Percentiles rank a stretch among this genome's conserved stretches.
phyloP scores from a whole-genome alignment of 1,140 invertebrate genomes.

The Aphaenogaster rudis region DNA sequence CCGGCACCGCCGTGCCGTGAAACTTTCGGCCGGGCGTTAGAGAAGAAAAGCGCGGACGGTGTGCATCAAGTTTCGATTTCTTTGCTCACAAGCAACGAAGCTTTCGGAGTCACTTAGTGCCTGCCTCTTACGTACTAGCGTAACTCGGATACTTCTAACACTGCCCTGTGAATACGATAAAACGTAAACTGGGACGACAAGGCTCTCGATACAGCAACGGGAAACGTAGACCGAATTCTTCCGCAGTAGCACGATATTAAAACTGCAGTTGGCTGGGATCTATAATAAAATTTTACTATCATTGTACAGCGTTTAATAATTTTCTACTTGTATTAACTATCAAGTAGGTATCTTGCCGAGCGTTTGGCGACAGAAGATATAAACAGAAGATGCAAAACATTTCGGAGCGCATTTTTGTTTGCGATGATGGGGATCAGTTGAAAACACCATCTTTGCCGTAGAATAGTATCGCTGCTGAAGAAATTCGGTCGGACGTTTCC shows the following conservation, averaged over 20 bases:
- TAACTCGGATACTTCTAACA: conserved; percentile 80
- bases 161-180: conserved; percentile 80
- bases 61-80: conserved; percentile 43
- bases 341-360: not conserved
- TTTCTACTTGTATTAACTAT: not conserved
- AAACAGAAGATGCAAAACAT: not conserved
- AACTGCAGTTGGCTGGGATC: not conserved
- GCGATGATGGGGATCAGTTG: not conserved
- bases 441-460: not conserved
- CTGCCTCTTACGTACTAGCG: conserved; percentile 76
- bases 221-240: conserved; percentile 41
- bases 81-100: conserved; percentile 57
- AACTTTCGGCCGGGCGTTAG: not conserved
- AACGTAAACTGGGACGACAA: conserved; percentile 35
- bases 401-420: not conserved
- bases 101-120: conserved; percentile 80
- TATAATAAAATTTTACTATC: conserved; percentile 8
- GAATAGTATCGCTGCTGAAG: not conserved
- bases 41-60: conserved; percentile 15
- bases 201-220: conserved; percentile 17
- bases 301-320: conserved; percentile 14
- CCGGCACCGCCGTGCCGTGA: not conserved
- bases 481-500: conserved; percentile 43
- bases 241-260: not conserved
- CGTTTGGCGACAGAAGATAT: not conserved